Percentiles rank a stretch among this genome's conserved stretches.
These are phyloP conservation scores for Drosophila kohkoa DNA, from an alignment of 1,140 invertebrate genomes.

Conservation along the genomic window DNA sequence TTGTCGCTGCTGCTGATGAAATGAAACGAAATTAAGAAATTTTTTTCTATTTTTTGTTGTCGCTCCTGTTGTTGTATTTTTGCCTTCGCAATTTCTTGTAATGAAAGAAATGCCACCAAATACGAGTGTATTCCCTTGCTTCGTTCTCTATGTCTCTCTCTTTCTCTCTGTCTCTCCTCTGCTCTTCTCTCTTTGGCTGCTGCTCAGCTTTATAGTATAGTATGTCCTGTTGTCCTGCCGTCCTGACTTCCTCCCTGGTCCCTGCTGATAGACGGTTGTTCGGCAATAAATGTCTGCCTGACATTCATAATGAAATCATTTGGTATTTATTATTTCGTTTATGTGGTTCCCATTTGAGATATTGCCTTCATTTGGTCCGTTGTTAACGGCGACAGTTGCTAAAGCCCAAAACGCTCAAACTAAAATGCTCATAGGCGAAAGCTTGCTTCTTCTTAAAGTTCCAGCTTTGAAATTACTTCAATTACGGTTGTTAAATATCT, in stretches of 20 bases:
- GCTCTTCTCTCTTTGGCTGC: too few relatives aligned
- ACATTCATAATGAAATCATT: slow-evolving; percentile 81
- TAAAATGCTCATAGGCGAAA: neutral
- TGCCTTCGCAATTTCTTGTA: slow-evolving; percentile 72
- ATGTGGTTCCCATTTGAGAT: slow-evolving; percentile 79
- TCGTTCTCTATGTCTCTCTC: too few relatives aligned
- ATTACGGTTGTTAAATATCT: too few relatives aligned
- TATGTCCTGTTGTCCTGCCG: neutral
- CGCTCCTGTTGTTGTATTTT: slow-evolving; percentile 69
- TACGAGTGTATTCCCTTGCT: neutral
- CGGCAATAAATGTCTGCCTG: slow-evolving; percentile 56
- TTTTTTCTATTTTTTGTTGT: slow-evolving; percentile 58
- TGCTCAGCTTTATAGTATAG: too few relatives aligned
- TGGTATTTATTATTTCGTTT: slow-evolving; percentile 82
- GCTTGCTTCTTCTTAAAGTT: neutral
- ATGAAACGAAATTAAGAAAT: slow-evolving; percentile 83
- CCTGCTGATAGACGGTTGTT: slow-evolving; percentile 20
- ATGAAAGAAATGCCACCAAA: slow-evolving; percentile 75
- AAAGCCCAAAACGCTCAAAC: neutral
- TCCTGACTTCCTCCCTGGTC: neutral
- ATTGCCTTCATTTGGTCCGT: slow-evolving; percentile 73
- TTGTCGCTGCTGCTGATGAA: slow-evolving; percentile 76
- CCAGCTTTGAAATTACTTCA: too few relatives aligned
- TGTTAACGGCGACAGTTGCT: slow-evolving; percentile 59
- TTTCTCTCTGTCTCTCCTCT: too few relatives aligned